These are phyloP conservation scores for Botia almorhae DNA, from an alignment of 2,797 vertebrate genomes.

Conservation along the genomic window DNA sequence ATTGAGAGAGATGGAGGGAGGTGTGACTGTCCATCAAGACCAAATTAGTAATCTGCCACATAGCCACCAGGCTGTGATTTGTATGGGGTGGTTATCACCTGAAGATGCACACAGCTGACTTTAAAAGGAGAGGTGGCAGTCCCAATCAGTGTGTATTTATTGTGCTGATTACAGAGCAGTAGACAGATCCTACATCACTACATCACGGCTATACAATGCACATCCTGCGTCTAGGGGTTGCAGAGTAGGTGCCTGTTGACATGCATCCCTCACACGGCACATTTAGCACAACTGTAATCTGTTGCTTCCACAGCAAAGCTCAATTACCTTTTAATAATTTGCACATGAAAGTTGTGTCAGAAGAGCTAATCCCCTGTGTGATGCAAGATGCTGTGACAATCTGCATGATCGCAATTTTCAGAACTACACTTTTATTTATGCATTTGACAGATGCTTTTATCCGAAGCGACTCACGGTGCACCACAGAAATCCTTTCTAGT, in stretches of 20 bases:
- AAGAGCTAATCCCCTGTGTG: not conserved
- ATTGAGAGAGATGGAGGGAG: not conserved
- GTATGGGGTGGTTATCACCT: not conserved
- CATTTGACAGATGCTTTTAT: not conserved
- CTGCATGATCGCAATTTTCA: not conserved
- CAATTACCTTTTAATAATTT: constrained; percentile 6
- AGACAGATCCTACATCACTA: not conserved
- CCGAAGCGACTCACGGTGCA: not conserved
- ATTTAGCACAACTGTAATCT: not conserved
- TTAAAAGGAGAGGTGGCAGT: not conserved
- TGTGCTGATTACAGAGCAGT: constrained; percentile 17
- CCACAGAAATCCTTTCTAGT: not conserved
- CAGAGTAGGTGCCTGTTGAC: not conserved
- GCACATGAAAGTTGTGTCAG: not conserved
- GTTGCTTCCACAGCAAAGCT: not conserved
- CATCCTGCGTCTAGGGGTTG: not conserved
- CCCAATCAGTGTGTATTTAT: constrained; percentile 5
- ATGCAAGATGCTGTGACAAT: not conserved
- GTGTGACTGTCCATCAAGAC: constrained; percentile 9
- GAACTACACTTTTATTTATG: not conserved
- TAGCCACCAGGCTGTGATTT: not conserved
- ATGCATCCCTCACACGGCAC: not conserved
- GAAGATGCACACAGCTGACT: not conserved
- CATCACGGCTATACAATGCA: not conserved
- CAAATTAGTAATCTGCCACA: constrained; percentile 18